Evolutionary conservation across 2,797 vertebrate species (phyloP).

Genomic region (Sebastes steindachneri): DNA sequence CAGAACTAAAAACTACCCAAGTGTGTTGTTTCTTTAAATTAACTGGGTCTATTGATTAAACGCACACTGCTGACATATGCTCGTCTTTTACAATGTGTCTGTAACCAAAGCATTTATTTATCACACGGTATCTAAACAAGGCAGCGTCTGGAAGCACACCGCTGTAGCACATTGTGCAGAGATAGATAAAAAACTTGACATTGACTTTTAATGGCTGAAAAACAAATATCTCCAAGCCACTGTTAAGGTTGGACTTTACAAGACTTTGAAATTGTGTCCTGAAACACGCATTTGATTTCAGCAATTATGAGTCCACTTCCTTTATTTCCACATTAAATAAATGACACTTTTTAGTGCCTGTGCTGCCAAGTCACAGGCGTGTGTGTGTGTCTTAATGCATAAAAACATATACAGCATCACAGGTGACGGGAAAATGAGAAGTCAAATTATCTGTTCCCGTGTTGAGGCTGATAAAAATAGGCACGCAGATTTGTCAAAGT

Average conservation of each 20-base stretch:
- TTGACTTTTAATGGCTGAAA: conserved; percentile 5
- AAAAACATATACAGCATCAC: not conserved
- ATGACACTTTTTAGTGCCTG: not conserved
- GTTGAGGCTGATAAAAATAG: conserved; percentile 11
- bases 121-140: not conserved
- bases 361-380: not conserved
- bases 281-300: not conserved
- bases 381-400: not conserved
- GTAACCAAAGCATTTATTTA: conserved; percentile 13
- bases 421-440: not conserved
- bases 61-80: conserved; percentile 13
- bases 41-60: conserved; percentile 30
- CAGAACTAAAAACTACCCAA: conserved; percentile 5
- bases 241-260: not conserved
- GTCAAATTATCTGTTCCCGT: not conserved
- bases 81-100: conserved; percentile 18
- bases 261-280: not conserved
- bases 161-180: not conserved
- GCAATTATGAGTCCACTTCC: not conserved
- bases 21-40: conserved; percentile 15
- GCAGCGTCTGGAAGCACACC: not conserved
- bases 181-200: conserved; percentile 22
- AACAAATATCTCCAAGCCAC: not conserved
- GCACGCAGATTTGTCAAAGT: conserved; percentile 18
- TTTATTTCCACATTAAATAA: not conserved